A percentile compares a stretch with the other conserved stretches of the same genome.
Evolutionary conservation across 2,797 vertebrate genomes (phyloP).

Genomic region (Danio kyathit): DNA sequence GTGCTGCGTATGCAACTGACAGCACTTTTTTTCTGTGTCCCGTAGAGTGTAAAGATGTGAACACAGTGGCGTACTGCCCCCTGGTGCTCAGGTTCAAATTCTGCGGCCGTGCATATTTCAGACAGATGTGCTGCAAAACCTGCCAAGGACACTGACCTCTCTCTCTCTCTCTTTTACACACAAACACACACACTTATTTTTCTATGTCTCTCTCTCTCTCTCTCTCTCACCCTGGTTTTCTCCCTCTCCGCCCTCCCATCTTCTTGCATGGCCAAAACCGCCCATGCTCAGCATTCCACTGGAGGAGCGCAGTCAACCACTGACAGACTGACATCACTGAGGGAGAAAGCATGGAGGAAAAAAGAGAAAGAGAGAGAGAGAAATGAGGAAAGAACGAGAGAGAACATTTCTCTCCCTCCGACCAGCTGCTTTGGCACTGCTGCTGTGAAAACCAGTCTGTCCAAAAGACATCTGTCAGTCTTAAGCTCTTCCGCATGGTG

Average conservation of each 20-base stretch:
- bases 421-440: constrained; percentile 52
- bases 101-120: constrained; percentile 97
- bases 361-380: constrained; percentile 25
- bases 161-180: constrained; percentile 41
- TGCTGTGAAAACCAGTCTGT: constrained; percentile 58
- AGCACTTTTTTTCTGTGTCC: constrained; percentile 8
- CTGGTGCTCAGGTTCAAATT: constrained; percentile 99
- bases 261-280: constrained; percentile 47
- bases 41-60: constrained; percentile 98
- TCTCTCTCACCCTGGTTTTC: constrained; percentile 25
- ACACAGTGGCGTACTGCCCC: constrained; percentile 99
- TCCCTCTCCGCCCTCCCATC: neutral
- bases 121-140: constrained; percentile 99
- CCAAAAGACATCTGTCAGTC: constrained; percentile 31
- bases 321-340: constrained; percentile 15
- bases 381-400: constrained; percentile 56
- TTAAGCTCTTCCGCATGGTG: constrained; percentile 55
- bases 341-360: constrained; percentile 38
- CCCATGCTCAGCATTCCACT: constrained; percentile 71
- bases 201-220: neutral
- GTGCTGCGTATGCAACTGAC: constrained; percentile 3
- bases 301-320: constrained; percentile 24
- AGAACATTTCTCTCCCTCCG: constrained; percentile 51
- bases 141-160: constrained; percentile 92
- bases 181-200: no score